These are phyloP conservation scores for Tyrannus savana DNA, from an alignment of 2,113 vertebrate genomes.

Conservation along the genomic window DNA sequence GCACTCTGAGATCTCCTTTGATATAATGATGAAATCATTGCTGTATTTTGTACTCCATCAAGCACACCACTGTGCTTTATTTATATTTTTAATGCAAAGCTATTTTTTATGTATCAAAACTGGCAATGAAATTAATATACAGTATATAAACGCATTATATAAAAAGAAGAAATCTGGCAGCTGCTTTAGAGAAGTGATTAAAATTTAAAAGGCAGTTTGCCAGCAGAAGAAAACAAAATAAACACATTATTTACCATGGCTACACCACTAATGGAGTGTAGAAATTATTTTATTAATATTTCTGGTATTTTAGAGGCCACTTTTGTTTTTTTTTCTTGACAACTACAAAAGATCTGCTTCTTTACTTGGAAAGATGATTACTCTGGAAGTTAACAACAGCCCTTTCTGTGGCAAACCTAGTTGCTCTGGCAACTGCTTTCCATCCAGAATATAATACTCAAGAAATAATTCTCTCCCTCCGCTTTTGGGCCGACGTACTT, in stretches of 20 bases:
- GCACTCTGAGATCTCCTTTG: neutral
- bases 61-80: neutral
- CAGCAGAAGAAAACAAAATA: slow-evolving; percentile 57
- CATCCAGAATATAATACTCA: neutral
- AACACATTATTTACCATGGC: slow-evolving; percentile 64
- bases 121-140: slow-evolving; percentile 46
- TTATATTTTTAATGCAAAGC: slow-evolving; percentile 35
- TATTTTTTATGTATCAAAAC: slow-evolving; percentile 14
- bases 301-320: neutral
- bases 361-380: neutral
- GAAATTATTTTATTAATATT: slow-evolving; percentile 57
- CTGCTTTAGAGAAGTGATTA: slow-evolving; percentile 56
- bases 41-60: slow-evolving; percentile 1
- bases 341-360: neutral
- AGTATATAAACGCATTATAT: slow-evolving; percentile 1
- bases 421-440: slow-evolving; percentile 40
- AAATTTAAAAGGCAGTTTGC: slow-evolving; percentile 62
- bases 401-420: neutral
- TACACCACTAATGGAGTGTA: slow-evolving; percentile 49
- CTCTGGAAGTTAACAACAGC: neutral
- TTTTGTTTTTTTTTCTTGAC: neutral
- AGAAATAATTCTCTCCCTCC: neutral
- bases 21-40: neutral
- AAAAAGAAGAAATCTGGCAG: slow-evolving; percentile 17
- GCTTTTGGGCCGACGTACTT: neutral